Percentiles rank a stretch among this genome's conserved stretches.
These are phyloP conservation scores for Patella caerulea DNA, from an alignment of 2,888 invertebrate genomes.

Conservation along the genomic window DNA sequence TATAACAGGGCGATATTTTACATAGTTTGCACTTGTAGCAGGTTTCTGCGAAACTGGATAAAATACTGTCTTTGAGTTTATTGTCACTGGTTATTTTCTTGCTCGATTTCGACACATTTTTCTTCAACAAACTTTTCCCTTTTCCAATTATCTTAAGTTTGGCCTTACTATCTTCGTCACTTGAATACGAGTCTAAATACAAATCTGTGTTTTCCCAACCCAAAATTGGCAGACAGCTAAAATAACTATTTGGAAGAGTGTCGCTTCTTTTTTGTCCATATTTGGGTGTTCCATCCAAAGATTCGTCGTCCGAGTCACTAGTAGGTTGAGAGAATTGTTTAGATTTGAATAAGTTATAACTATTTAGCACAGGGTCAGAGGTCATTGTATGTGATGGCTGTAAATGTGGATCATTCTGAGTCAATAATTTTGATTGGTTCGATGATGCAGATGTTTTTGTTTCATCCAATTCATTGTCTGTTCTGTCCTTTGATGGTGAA, in stretches of 20 bases:
- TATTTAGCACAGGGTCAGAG: background rate
- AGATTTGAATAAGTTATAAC: background rate
- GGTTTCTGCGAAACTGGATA: slow-evolving; percentile 50
- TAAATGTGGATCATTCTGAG: background rate
- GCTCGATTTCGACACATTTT: background rate
- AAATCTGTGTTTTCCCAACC: background rate
- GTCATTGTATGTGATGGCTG: background rate
- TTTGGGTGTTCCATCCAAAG: background rate
- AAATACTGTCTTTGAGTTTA: slow-evolving; percentile 1
- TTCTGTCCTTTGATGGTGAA: background rate
- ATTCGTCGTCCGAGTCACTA: background rate
- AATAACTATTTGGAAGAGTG: background rate
- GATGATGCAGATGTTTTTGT: background rate
- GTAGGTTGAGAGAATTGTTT: background rate
- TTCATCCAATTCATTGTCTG: background rate
- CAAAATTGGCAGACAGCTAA: background rate
- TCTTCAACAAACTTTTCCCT: slow-evolving; percentile 5
- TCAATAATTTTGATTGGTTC: background rate
- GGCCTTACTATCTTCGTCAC: background rate
- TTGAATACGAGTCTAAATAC: background rate
- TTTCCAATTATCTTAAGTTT: background rate
- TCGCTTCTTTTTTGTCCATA: background rate
- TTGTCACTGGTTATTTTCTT: background rate
- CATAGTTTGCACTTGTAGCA: slow-evolving; percentile 64
- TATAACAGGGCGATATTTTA: slow-evolving; percentile 46